Evolutionary conservation across 2,113 vertebrate species (phyloP), one percentile per base, ranked within the genome.

Genomic region (Fregetta grallaria): DNA sequence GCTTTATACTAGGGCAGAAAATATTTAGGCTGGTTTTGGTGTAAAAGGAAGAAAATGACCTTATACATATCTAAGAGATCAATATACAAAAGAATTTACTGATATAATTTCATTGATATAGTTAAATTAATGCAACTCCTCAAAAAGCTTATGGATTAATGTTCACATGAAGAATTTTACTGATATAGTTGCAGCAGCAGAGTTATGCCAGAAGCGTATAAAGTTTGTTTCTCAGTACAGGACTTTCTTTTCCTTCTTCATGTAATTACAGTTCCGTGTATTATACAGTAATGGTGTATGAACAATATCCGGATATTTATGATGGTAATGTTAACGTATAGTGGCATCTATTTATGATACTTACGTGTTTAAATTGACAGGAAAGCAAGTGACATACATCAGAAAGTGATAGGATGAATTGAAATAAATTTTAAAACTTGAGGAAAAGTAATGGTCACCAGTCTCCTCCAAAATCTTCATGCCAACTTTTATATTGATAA

Each of bases 331-430:
- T 44, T 87, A 61, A 66, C 0, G 3, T 52, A 11, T 12, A 50
- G 42, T 26, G 66, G 11, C 29, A 55, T 83, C 18, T 56, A 11
- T 88, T 88, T 73, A 18, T 49, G 45, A 59, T 30, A 25, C 14
- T 14, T 52, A 12, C 0, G 0, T 63, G 10, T 50, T 91, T 73
- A 67, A 34, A 5, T 19, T 49, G 50, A 18, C n/a, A 71, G 18
- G 38, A 91, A 49, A 71, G 22, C 74, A 67, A 88, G 45, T 49
- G 15, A 10, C 19, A 15, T 15, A 13, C 30, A 38, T 77, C 56
- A 84, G 49, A 85, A 96, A 74, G 49, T 20, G 36, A 56, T 9
- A 44, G 26, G 10, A 52, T 75, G 26, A 61, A 77, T 7, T 61
- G 22, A 88, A 92, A 82, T 40, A 52, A 32, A 63, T 67, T 82